phyloP scores from a whole-genome alignment of 2,888 invertebrate genomes.

The Drosophila putrida region DNA sequence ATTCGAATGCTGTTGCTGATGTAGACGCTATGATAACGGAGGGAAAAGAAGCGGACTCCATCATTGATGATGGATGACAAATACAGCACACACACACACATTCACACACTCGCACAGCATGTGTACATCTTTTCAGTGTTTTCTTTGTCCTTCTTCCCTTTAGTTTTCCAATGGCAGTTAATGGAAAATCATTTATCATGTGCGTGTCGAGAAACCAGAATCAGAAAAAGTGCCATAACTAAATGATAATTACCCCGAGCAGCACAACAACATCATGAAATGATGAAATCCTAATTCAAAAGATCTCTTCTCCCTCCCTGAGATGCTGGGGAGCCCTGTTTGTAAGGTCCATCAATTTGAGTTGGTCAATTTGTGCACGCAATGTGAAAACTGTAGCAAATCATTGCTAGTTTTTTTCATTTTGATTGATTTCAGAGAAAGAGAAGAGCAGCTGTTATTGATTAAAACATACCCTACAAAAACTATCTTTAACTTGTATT shows the following conservation, averaged over 20 bases:
- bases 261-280: conserved; percentile 20
- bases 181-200: conserved; percentile 83
- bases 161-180: conserved; percentile 69
- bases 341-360: conserved; percentile 42
- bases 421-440: conserved; percentile 51
- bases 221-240: conserved; percentile 76
- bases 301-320: conserved; percentile 18
- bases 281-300: conserved; percentile 49
- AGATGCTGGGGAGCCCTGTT: background rate
- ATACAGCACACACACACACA: conserved; percentile 44
- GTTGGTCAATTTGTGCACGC: conserved; percentile 63
- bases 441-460: background rate
- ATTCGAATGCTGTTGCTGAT: conserved; percentile 32
- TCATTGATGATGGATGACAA: conserved; percentile 75
- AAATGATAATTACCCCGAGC: conserved; percentile 70
- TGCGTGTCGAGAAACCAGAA: conserved; percentile 60
- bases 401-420: conserved; percentile 39
- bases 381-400: conserved; percentile 64
- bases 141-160: conserved; percentile 37
- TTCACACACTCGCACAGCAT: conserved; percentile 21
- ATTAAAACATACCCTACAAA: background rate
- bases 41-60: conserved; percentile 18
- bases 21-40: conserved; percentile 39
- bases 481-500: no score
- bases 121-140: conserved; percentile 32